A percentile compares a stretch with the other conserved stretches of the same genome.
Conservation (phyloP, 2,113 vertebrate species). For the Eleginops maclovinus region DNA sequence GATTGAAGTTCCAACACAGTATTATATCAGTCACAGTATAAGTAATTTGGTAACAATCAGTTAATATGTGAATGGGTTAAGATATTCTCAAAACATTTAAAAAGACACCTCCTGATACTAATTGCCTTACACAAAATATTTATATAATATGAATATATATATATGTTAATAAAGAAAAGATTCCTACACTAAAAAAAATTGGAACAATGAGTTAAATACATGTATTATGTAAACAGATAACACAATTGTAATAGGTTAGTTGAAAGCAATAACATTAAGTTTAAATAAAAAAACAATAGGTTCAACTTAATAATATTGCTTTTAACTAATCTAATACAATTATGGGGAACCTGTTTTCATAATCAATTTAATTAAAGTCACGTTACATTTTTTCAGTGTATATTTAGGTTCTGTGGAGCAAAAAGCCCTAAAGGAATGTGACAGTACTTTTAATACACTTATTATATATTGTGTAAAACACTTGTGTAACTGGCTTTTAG, state of each 20-base stretch:
- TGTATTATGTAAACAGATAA: too few species aligned
- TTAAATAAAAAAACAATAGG: too few species aligned
- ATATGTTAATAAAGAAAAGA: constrained; percentile 3
- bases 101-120: constrained; percentile 1
- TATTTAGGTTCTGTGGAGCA: not conserved
- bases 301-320: too few species aligned
- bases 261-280: too few species aligned
- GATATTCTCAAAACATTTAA: constrained; percentile 18
- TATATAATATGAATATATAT: not conserved
- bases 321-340: too few species aligned
- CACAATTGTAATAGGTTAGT: too few species aligned
- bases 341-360: too few species aligned
- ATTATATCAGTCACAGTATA: constrained; percentile 23
- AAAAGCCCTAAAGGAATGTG: constrained; percentile 9
- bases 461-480: not conserved
- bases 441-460: not conserved
- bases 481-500: not conserved
- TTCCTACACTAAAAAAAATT: too few species aligned
- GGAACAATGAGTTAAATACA: too few species aligned
- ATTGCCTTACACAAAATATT: constrained; percentile 20
- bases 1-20: constrained; percentile 18
- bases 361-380: too few species aligned
- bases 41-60: constrained; percentile 1
- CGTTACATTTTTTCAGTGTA: too few species aligned
- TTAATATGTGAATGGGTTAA: not conserved